phyloP scores from a whole-genome alignment of 2,797 vertebrate genomes.

The Enteromius thamalakanensis region DNA sequence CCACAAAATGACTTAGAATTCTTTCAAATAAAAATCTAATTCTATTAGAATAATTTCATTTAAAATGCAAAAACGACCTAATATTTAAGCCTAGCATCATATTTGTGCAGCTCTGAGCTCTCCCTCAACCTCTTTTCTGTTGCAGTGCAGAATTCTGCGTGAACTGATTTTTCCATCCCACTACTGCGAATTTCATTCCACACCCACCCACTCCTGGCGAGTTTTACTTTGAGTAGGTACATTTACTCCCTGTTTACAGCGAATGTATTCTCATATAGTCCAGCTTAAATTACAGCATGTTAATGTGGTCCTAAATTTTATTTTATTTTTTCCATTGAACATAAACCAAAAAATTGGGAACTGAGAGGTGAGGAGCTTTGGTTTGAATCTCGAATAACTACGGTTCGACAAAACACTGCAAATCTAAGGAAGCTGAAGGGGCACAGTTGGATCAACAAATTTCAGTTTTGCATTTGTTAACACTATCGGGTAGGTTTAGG shows the following conservation, averaged over 20 bases:
- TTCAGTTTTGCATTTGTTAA: too few species aligned
- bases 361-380: too few species aligned
- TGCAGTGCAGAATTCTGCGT: background rate
- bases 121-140: background rate
- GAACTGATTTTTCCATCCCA: constrained; percentile 26
- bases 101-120: background rate
- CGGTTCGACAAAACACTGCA: too few species aligned
- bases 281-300: background rate
- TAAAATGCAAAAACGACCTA: background rate
- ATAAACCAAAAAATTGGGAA: background rate
- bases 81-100: background rate
- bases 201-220: background rate
- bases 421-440: too few species aligned
- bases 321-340: background rate
- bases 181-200: constrained; percentile 9
- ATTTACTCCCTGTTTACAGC: background rate
- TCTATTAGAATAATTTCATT: background rate
- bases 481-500: too few species aligned
- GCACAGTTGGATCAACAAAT: too few species aligned
- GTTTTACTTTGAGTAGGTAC: background rate
- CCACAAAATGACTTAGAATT: background rate
- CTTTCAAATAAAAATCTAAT: background rate
- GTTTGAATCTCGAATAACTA: too few species aligned
- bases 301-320: background rate
- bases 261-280: background rate